Evolutionary conservation across 2,888 invertebrate species (phyloP).

Genomic region (Himalopsyche tibetana): DNA sequence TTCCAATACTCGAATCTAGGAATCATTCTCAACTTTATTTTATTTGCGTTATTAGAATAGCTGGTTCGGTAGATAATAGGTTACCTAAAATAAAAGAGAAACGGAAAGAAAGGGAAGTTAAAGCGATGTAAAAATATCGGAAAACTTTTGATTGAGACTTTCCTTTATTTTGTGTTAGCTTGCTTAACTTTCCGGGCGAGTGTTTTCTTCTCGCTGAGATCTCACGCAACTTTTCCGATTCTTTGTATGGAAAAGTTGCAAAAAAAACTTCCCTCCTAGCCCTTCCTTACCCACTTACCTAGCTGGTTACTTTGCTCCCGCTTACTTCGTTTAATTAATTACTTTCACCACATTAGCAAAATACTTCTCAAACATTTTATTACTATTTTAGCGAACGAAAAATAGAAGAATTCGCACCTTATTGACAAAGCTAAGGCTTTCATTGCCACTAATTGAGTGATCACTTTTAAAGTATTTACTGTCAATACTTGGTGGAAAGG

Average conservation of each 20-base stretch:
- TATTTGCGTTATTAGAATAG: background rate
- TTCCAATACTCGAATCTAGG: too few relatives aligned
- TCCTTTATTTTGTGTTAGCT: slow-evolving; percentile 29
- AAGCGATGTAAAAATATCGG: slow-evolving; percentile 37
- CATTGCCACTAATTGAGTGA: too few relatives aligned
- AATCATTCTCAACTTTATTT: background rate
- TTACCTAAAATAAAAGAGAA: slow-evolving; percentile 19
- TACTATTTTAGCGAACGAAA: background rate
- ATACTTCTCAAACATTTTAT: slow-evolving; percentile 1
- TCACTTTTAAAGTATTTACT: too few relatives aligned
- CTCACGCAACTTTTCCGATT: slow-evolving; percentile 40
- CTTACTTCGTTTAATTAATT: slow-evolving; percentile 33
- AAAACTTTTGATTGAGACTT: slow-evolving; percentile 53
- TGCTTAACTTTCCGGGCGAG: slow-evolving; percentile 26
- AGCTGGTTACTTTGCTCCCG: background rate
- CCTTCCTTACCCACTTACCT: too few relatives aligned
- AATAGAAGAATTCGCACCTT: too few relatives aligned
- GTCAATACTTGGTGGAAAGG: too few relatives aligned
- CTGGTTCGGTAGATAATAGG: background rate
- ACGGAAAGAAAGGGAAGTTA: slow-evolving; percentile 6
- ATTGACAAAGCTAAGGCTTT: too few relatives aligned
- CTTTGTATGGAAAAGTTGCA: slow-evolving; percentile 14
- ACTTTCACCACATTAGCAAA: slow-evolving; percentile 1
- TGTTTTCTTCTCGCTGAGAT: slow-evolving; percentile 11
- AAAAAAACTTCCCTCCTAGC: background rate